These are phyloP conservation scores for Miltochrista miniata DNA, from an alignment of 2,888 invertebrate species.

Conservation along the genomic window DNA sequence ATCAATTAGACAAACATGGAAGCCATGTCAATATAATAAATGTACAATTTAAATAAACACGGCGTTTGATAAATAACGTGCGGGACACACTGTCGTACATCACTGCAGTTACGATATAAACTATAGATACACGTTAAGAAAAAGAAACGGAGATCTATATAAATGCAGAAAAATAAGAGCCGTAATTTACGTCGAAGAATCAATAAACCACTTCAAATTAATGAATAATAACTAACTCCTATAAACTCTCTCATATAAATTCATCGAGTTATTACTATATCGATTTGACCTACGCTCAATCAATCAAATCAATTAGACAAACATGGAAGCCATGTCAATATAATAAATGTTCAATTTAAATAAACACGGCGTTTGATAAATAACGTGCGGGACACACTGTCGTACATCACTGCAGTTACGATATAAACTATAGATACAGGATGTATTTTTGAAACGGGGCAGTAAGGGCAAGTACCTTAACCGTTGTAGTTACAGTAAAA, in stretches of 20 bases:
- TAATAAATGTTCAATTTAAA: background rate
- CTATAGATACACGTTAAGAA: too few relatives aligned
- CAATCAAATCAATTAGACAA: constrained; percentile 5
- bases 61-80: constrained; percentile 2
- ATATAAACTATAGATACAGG: constrained; percentile 33
- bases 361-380: background rate
- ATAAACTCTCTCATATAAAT: background rate
- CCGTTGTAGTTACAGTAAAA: too few relatives aligned
- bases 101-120: constrained; percentile 24
- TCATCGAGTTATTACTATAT: background rate
- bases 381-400: constrained; percentile 1
- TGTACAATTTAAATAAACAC: background rate
- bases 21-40: background rate
- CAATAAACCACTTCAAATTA: too few relatives aligned
- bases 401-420: constrained; percentile 17
- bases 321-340: background rate
- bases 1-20: constrained; percentile 4
- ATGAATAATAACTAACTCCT: too few relatives aligned
- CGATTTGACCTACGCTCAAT: background rate
- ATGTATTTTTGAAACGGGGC: too few relatives aligned
- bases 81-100: constrained; percentile 2
- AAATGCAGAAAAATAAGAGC: too few relatives aligned
- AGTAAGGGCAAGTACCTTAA: too few relatives aligned
- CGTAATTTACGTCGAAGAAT: too few relatives aligned
- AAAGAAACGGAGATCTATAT: too few relatives aligned